Conservation (phyloP, 1,140 invertebrate species). For the Atta texana region DNA sequence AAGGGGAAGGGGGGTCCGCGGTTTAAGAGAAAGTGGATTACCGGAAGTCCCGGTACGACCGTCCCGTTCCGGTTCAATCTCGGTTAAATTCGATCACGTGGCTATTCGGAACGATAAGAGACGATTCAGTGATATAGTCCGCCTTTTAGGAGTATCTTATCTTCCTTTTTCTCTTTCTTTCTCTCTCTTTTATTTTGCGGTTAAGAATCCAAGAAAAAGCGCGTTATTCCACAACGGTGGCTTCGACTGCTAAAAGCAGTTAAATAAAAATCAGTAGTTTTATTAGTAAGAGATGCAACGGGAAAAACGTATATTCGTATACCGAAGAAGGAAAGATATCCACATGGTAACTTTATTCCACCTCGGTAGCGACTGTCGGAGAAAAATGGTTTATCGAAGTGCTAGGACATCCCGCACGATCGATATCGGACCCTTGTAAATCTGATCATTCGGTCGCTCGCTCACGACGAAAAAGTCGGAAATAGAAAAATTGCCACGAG, state of each 20-base stretch:
- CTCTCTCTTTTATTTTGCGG: background rate
- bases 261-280: slow-evolving; percentile 46
- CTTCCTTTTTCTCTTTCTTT: background rate
- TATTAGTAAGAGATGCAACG: slow-evolving; percentile 22
- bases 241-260: slow-evolving; percentile 21
- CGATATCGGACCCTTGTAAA: slow-evolving; percentile 57
- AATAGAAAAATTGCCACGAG: slow-evolving; percentile 53
- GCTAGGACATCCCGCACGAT: slow-evolving; percentile 47
- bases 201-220: background rate
- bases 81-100: slow-evolving; percentile 78
- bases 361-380: slow-evolving; percentile 19
- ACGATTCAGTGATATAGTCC: slow-evolving; percentile 61
- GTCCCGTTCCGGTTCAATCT: slow-evolving; percentile 73
- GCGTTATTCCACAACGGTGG: slow-evolving; percentile 18
- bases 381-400: slow-evolving; percentile 62
- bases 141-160: slow-evolving; percentile 31
- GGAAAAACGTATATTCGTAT: slow-evolving; percentile 22
- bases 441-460: slow-evolving; percentile 39
- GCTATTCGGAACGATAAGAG: slow-evolving; percentile 73
- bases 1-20: slow-evolving; percentile 63
- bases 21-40: slow-evolving; percentile 81
- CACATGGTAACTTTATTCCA: slow-evolving; percentile 54
- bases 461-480: slow-evolving; percentile 43
- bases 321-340: background rate
- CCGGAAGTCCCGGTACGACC: slow-evolving; percentile 75